Conservation (phyloP, 2,797 vertebrate genomes). For the Poliocrania exsul region DNA sequence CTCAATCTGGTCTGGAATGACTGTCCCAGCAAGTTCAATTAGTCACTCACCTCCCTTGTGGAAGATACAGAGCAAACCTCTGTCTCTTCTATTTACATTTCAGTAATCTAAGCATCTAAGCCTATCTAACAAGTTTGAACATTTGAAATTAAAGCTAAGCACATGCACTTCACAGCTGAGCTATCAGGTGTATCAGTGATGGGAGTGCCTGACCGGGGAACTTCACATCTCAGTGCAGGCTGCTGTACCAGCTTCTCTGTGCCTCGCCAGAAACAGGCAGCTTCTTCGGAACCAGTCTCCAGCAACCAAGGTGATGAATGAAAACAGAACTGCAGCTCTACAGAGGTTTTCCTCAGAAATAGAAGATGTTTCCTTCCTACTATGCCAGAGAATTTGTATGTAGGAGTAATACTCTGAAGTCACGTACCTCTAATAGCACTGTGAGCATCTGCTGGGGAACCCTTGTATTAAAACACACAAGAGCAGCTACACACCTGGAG, state of each 20-base stretch:
- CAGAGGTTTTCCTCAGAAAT: neutral
- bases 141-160: neutral
- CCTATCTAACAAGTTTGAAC: conserved; percentile 9
- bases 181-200: neutral
- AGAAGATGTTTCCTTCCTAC: neutral
- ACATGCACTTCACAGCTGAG: neutral
- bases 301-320: neutral
- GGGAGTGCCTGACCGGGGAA: neutral
- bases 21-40: conserved; percentile 39
- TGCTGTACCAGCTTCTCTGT: neutral
- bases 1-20: neutral
- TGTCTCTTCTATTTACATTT: neutral
- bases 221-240: neutral
- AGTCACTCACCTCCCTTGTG: neutral
- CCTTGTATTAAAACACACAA: neutral
- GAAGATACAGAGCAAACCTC: neutral
- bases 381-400: neutral
- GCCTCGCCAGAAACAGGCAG: neutral
- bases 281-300: neutral
- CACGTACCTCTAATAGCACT: neutral
- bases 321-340: neutral
- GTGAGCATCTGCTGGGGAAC: conserved; percentile 14
- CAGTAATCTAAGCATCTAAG: neutral
- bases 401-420: neutral
- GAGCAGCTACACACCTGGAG: neutral